Conservation (phyloP, 2,113 vertebrate species). For the Salvelinus alpinus region DNA sequence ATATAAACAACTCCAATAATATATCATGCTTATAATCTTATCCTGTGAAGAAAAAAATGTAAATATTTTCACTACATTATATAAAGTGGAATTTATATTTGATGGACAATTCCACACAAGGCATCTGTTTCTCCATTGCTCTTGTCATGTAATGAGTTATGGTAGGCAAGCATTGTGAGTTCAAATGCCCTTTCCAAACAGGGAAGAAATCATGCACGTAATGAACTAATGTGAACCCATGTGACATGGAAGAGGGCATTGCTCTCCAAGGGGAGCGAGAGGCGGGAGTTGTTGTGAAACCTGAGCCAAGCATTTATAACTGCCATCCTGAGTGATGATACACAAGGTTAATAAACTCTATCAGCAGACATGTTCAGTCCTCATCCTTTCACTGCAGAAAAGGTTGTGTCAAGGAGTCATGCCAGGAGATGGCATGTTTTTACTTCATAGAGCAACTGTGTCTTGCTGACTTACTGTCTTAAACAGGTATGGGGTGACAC, state of each 20-base stretch:
- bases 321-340: background rate
- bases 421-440: too few relatives aligned
- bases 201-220: too few relatives aligned
- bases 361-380: background rate
- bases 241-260: background rate
- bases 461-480: background rate
- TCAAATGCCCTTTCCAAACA: too few relatives aligned
- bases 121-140: too few relatives aligned
- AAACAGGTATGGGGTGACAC: background rate
- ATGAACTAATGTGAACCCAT: background rate
- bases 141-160: too few relatives aligned
- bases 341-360: background rate
- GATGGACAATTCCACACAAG: too few relatives aligned
- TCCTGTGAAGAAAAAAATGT: too few relatives aligned
- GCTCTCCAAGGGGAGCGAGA: background rate
- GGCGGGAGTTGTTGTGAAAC: background rate
- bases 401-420: background rate
- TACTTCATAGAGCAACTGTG: background rate
- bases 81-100: too few relatives aligned
- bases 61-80: too few relatives aligned
- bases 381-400: background rate
- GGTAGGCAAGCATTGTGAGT: too few relatives aligned
- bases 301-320: background rate
- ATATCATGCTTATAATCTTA: too few relatives aligned
- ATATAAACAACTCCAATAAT: too few relatives aligned